Percentiles rank a stretch among this genome's conserved stretches.
Evolutionary conservation across 2,113 vertebrate genomes (phyloP).

Genomic region (Acrocephalus arundinaceus): DNA sequence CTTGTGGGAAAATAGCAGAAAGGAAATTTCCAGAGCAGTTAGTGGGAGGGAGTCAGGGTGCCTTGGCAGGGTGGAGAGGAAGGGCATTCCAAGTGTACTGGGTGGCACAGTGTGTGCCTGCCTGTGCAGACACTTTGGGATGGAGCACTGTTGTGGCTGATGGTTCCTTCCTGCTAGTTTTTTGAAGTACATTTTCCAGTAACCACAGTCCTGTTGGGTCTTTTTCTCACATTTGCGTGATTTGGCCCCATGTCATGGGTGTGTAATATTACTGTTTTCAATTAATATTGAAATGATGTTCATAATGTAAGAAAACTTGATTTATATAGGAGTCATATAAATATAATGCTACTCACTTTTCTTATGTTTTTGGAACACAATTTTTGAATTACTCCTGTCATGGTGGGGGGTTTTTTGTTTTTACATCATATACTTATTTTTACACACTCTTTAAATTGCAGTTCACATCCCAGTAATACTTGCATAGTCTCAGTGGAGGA

Average conservation of each 20-base stretch:
- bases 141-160: background rate
- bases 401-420: background rate
- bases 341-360: background rate
- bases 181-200: background rate
- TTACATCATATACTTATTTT: background rate
- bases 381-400: background rate
- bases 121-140: background rate
- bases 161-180: slow-evolving; percentile 6
- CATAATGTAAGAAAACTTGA: background rate
- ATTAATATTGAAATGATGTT: background rate
- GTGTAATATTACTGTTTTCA: background rate
- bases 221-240: background rate
- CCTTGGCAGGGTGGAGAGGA: background rate
- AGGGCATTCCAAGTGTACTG: background rate
- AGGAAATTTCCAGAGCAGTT: background rate
- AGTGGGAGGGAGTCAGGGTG: background rate
- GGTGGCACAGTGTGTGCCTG: background rate
- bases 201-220: background rate
- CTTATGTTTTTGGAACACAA: background rate
- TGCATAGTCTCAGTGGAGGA: background rate
- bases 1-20: background rate
- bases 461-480: background rate
- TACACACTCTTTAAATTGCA: background rate
- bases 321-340: background rate
- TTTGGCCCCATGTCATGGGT: background rate